Evolutionary conservation across 1,140 invertebrate species (phyloP), one percentile per base, ranked within the genome.

Genomic region (Pissodes strobi): DNA sequence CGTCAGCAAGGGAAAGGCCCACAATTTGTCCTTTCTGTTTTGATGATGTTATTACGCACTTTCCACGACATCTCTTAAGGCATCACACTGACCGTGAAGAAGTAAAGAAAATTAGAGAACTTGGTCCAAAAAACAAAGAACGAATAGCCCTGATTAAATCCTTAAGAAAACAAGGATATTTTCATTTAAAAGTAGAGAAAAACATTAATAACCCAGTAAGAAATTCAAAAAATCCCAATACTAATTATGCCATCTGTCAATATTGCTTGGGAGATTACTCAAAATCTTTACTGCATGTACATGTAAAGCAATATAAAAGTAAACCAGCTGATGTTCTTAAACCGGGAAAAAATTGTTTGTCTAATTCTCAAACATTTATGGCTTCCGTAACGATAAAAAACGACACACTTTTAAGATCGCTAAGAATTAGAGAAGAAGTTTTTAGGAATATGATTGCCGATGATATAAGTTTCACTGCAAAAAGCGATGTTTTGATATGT

Each of bases 401-500:
- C 15, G 4, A 6, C 5, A 15, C 6, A n/a, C 15, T 41, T 41
- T 41, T 41, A 17, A 55, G 22, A n/a, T 39, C 23, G 57, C 22
- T 12, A 25, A 22, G 57, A 10, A 10, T 69, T 18, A 61, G 41
- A 27, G 27, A 39, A 6, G 67, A 69, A 62, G 58, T 69, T 15
- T 69, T 69, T 57, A 15, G 9, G 2, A 46, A 62, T 2, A 66
- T 66, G 67, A 51, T 43, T 12, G 25, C 63, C 13, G 67, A 69
- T 52, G 18, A 66, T n/a, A 51, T 69, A 3, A 69, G 63, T 41
- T 22, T 34, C 9, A 25, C 19, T 13, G 64, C 64, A 9, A 69
- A 69, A 69, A 61, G 17, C 39, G 67, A 69, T 53, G 21, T 39
- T 0, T 45, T 69, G 12, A 69, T 69, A 17, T 66, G 62, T 30